A percentile compares a stretch with the other conserved stretches of the same genome.
Evolutionary conservation across 1,140 invertebrate genomes (phyloP).

Genomic region (Drosophila ironensis): DNA sequence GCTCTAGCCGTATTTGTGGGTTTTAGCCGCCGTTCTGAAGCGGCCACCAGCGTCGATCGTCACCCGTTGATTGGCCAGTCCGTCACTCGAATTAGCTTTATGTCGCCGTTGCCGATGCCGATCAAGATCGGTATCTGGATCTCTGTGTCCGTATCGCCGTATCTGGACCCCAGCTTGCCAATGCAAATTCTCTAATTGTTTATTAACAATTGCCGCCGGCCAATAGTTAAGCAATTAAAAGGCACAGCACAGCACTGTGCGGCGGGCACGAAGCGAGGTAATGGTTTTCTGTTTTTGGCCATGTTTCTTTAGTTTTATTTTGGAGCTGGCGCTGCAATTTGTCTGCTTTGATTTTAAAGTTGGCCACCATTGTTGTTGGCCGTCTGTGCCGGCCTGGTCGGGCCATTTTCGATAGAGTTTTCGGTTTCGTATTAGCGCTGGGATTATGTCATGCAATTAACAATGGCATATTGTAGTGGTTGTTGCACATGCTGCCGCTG

Average conservation of each 20-base stretch:
- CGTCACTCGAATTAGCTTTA: constrained; percentile 67
- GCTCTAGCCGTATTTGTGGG: not conserved
- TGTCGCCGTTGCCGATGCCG: constrained; percentile 43
- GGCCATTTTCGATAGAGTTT: constrained; percentile 66
- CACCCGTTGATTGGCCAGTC: constrained; percentile 36
- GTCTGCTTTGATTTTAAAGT: constrained; percentile 55
- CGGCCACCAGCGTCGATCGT: constrained; percentile 57
- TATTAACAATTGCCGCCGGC: constrained; percentile 76
- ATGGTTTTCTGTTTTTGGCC: constrained; percentile 10
- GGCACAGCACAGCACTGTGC: too few species aligned
- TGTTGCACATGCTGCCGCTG: constrained; percentile 31
- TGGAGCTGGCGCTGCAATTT: constrained; percentile 45
- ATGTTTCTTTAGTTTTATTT: constrained; percentile 27
- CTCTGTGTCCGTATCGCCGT: constrained; percentile 23
- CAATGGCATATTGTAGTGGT: constrained; percentile 64
- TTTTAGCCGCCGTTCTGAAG: constrained; percentile 33
- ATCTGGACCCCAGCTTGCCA: constrained; percentile 12
- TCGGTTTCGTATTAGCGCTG: constrained; percentile 67
- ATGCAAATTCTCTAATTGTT: constrained; percentile 75
- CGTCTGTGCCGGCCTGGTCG: constrained; percentile 7
- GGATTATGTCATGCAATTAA: constrained; percentile 80
- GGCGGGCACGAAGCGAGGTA: constrained; percentile 28
- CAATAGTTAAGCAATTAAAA: constrained; percentile 77
- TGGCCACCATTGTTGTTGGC: constrained; percentile 32
- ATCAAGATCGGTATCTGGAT: constrained; percentile 44